Conservation (phyloP, 1,140 invertebrate genomes). For the Polypedilum vanderplanki region DNA sequence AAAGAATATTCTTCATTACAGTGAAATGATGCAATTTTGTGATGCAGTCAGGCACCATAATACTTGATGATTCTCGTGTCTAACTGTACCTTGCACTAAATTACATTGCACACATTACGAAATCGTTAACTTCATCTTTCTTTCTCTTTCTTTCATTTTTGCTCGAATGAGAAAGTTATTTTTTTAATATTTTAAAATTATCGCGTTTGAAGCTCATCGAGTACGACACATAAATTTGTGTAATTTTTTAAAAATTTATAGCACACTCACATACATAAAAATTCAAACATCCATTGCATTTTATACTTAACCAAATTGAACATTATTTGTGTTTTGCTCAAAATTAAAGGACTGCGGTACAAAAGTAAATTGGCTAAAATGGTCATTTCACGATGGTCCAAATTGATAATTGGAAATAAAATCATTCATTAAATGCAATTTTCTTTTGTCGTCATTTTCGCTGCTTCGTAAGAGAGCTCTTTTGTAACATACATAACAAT, state of each 20-base stretch:
- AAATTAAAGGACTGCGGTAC: not conserved
- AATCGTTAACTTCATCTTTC: not conserved
- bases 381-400: constrained; percentile 4
- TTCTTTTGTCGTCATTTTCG: constrained; percentile 29
- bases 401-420: constrained; percentile 24
- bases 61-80: not conserved
- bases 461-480: not conserved
- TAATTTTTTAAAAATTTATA: not conserved
- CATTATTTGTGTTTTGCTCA: not conserved
- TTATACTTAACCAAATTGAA: not conserved
- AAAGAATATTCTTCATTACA: not conserved
- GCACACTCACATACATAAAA: not conserved
- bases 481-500: no score
- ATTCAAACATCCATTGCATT: not conserved
- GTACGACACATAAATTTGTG: constrained; percentile 8
- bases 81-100: constrained; percentile 5
- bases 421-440: constrained; percentile 26
- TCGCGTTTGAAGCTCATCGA: constrained; percentile 16
- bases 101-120: not conserved
- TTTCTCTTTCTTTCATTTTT: no score
- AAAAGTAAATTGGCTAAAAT: constrained; percentile 15
- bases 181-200: not conserved
- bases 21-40: constrained; percentile 2
- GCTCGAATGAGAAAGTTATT: not conserved
- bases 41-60: not conserved